phyloP scores from a whole-genome alignment of 2,888 invertebrate genomes.

The Cephus pulcher region DNA sequence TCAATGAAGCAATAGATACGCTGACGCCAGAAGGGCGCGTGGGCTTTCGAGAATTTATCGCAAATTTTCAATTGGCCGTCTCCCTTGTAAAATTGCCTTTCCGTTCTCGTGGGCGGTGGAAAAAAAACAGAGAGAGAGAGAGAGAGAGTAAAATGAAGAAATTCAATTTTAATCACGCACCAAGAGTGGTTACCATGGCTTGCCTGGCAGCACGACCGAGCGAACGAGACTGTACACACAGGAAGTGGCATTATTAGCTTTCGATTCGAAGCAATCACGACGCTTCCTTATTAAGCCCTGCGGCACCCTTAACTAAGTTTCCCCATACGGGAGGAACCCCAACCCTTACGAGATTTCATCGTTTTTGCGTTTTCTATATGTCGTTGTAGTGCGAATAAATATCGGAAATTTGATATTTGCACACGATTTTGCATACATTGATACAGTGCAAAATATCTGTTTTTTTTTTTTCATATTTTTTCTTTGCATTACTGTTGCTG shows the following conservation, averaged over 20 bases:
- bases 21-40: too few relatives aligned
- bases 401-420: neutral
- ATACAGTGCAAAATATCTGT: neutral
- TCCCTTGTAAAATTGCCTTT: neutral
- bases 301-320: slow-evolving; percentile 24
- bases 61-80: too few relatives aligned
- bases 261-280: slow-evolving; percentile 32
- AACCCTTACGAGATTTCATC: too few relatives aligned
- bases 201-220: neutral
- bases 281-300: slow-evolving; percentile 39
- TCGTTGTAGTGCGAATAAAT: slow-evolving; percentile 8
- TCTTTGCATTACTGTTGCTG: neutral
- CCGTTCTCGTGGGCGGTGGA: neutral
- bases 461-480: neutral
- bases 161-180: slow-evolving; percentile 5
- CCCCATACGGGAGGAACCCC: slow-evolving; percentile 17
- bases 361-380: slow-evolving; percentile 25
- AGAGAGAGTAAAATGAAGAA: neutral
- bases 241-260: slow-evolving; percentile 56
- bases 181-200: too few relatives aligned
- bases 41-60: too few relatives aligned
- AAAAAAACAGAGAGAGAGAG: neutral
- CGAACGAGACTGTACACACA: slow-evolving; percentile 36
- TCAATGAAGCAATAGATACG: too few relatives aligned
- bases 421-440: neutral